A percentile compares a stretch with the other conserved stretches of the same genome.
Conservation (phyloP, 2,888 invertebrate species). For the Stenodema calcarata region DNA sequence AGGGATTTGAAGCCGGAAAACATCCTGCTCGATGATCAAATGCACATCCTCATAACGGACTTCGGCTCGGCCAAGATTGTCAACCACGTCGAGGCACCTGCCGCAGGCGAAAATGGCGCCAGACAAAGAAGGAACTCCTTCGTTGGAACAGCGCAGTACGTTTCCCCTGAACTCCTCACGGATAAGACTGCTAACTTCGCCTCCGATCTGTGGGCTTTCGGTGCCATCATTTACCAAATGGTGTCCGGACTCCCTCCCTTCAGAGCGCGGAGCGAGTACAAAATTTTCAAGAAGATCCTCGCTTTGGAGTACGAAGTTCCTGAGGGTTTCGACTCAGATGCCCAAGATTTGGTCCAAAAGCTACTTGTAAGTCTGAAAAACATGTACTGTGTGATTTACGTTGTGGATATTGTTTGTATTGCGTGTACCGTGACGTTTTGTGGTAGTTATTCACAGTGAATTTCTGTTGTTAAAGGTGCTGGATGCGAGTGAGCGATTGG, state of each 20-base stretch:
- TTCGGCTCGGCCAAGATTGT: conserved; percentile 95
- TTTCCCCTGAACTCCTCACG: conserved; percentile 93
- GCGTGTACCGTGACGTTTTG: conserved; percentile 54
- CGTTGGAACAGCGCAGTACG: conserved; percentile 98
- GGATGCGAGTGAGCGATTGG: conserved; percentile 80
- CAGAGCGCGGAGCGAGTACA: conserved; percentile 88
- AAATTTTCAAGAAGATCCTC: conserved; percentile 94
- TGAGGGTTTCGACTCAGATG: conserved; percentile 83
- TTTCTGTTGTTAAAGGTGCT: conserved; percentile 64
- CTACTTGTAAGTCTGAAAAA: conserved; percentile 69
- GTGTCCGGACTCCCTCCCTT: conserved; percentile 92
- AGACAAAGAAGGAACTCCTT: conserved; percentile 79
- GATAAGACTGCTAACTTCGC: conserved; percentile 74
- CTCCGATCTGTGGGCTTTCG: conserved; percentile 95
- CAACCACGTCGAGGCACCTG: conserved; percentile 56
- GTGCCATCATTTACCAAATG: conserved; percentile 97
- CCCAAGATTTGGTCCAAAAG: conserved; percentile 86
- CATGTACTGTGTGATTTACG: too few relatives aligned
- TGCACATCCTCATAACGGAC: conserved; percentile 96
- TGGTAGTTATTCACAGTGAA: neutral
- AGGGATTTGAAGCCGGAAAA: conserved; percentile 96
- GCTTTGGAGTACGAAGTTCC: conserved; percentile 91
- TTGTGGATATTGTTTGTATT: neutral
- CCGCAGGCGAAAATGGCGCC: conserved; percentile 53
- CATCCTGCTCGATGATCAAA: conserved; percentile 90